These are phyloP conservation scores for Leptonema lineaticorne DNA, from an alignment of 1,140 invertebrate species.

Conservation along the genomic window DNA sequence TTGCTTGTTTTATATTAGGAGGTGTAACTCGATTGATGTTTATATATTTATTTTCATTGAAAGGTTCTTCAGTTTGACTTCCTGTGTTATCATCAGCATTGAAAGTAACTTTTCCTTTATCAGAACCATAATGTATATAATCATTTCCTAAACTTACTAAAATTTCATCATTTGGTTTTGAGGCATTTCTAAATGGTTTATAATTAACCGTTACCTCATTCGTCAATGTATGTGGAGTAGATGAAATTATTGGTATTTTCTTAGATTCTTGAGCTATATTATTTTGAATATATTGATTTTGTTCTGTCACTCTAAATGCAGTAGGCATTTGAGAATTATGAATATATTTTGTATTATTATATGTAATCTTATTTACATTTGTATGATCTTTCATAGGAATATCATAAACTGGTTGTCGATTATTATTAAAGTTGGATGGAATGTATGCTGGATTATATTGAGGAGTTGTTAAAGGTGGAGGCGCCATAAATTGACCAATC, in stretches of 20 bases:
- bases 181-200: conserved; percentile 35
- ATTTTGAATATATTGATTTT: conserved; percentile 36
- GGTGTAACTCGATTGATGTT: conserved; percentile 34
- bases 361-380: conserved; percentile 44
- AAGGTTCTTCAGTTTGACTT: conserved; percentile 56
- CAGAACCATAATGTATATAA: conserved; percentile 28
- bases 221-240: conserved; percentile 33
- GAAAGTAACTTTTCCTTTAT: conserved; percentile 29
- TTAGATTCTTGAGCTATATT: conserved; percentile 54
- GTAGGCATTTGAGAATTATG: too few relatives aligned
- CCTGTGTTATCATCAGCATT: conserved; percentile 47
- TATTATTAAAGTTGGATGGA: conserved; percentile 46
- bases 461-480: conserved; percentile 43
- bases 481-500: conserved; percentile 27
- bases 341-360: conserved; percentile 28
- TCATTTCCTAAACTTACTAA: conserved; percentile 36
- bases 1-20: conserved; percentile 28
- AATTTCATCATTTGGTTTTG: conserved; percentile 28
- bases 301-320: conserved; percentile 19
- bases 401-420: conserved; percentile 51
- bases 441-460: conserved; percentile 48
- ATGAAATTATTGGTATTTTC: conserved; percentile 50
- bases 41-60: conserved; percentile 45
- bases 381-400: conserved; percentile 50
- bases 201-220: conserved; percentile 35